Evolutionary conservation across 2,113 vertebrate genomes (phyloP), one percentile per base, ranked within the genome.

Genomic region (Mesocricetus auratus): DNA sequence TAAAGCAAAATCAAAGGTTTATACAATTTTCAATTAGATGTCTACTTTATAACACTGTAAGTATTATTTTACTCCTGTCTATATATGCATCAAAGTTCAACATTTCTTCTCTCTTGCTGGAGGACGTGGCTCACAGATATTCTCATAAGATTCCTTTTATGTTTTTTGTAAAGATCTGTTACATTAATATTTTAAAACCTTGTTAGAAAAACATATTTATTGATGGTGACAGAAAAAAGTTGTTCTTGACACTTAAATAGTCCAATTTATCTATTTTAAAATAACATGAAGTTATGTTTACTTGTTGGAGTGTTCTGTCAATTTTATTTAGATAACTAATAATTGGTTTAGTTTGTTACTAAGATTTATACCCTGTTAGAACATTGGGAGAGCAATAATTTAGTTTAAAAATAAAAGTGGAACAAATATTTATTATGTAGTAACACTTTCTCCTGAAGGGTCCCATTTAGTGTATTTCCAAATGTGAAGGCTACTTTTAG

Each of bases 361-460:
- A 97, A 71, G 73, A 94, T 89, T 95, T 95, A 79, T 89, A 90
- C 24, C 45, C 26, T 82, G 60, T 90, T 71, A 69, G 53, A 83
- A 96, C 74, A 96, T 62, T 75, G 13, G 86, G 69, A 91, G 93
- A 91, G 91, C 85, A 93, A 94, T 93, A 97, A 92, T 77, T 94
- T 92, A 88, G 85, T 69, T 90, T 94, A 90, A 96, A 97, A 96
- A 93, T 97, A 95, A 94, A 96, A n/a, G 87, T 85, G 22, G 42
- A 96, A 92, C 81, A 94, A 86, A 96, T 86, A 89, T 93, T 93
- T 94, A 91, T 96, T 87, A 90, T 12, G 15, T 47, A 89, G 82
- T 56, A 96, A 78, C 77, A 86, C n/a, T 95, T 96, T 96, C 86
- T 94, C 56, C 69, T 95, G 87, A 96, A 96, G 82, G 74, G 53